Percentiles rank a stretch among this genome's conserved stretches.
Evolutionary conservation across 92 coral and sea anemone genomes (phyloP).

Genomic region (Palythoa grandis): DNA sequence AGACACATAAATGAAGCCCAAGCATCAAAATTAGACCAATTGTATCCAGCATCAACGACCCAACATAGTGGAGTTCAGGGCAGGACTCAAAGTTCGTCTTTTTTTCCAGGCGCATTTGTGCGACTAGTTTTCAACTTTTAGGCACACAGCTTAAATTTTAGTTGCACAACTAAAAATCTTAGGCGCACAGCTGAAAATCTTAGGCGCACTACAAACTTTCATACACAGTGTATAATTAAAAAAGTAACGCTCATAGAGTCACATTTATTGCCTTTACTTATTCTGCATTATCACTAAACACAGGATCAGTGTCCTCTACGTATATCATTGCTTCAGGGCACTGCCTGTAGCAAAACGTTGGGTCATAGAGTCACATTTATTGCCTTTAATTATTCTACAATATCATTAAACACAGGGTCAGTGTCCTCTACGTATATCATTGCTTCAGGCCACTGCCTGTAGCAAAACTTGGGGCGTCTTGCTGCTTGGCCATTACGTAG

Average conservation of each 20-base stretch:
- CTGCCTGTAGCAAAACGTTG: constrained; percentile 39
- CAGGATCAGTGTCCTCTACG: constrained; percentile 38
- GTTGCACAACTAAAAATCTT: constrained; percentile 34
- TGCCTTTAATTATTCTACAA: constrained; percentile 27
- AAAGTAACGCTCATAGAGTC: constrained; percentile 10
- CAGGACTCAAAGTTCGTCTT: constrained; percentile 36
- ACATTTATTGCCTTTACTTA: constrained; percentile 32
- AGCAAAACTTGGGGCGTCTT: constrained; percentile 41
- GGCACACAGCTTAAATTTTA: constrained; percentile 41
- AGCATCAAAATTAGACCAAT: too few species aligned
- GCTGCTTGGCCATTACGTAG: constrained; percentile 51
- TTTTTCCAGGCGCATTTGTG: constrained; percentile 29
- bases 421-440: constrained; percentile 30
- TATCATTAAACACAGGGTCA: constrained; percentile 28
- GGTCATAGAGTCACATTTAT: constrained; percentile 15
- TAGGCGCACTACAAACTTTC: constrained; percentile 36
- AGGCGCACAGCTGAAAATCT: constrained; percentile 28
- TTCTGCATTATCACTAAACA: background rate
- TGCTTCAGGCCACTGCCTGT: constrained; percentile 57
- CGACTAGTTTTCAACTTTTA: constrained; percentile 18
- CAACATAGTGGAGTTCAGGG: too few species aligned
- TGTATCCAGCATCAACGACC: too few species aligned
- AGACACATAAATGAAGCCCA: too few species aligned
- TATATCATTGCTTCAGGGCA: constrained; percentile 51
- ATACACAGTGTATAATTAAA: constrained; percentile 32